Base-by-base conservation (phyloP, 2,888 invertebrate species). In the Sceliomorpha sp. region DNA sequence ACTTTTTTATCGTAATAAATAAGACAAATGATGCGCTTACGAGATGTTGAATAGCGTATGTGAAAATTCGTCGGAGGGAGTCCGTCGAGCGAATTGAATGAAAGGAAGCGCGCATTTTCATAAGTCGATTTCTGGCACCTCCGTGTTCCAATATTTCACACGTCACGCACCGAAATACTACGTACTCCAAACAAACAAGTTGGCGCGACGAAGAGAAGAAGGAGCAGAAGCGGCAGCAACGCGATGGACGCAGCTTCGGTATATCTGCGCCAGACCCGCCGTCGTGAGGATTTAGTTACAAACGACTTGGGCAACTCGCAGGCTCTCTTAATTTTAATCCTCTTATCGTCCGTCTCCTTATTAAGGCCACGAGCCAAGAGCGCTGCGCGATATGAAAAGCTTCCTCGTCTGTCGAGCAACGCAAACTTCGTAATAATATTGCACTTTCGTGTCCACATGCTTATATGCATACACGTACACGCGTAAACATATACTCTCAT, bases 291-390 rank as follows among this genome's bases (percentile, higher is more conserved):
- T 74, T 73, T 68, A 70, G 59, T 74, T 74, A 73, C 73, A 40
- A 55, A 60, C 50, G 55, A 39, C 39, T 48, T 13, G 39, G 39
- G 45, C 40, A 36, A 39, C 31, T 31, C 26, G 55, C 58, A 63
- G 68, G 44, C 68, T 63, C 74, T 75, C 78, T 80, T 75, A 76
- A 75, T 76, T 76, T 79, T 78, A 78, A 82, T 81, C 80, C 75
- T 73, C 80, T 82, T 80, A 80, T 53, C 53, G 47, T 48, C 53
- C 72, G 45, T 75, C 78, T 78, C 76, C 64, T 51, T 62, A 70
- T 75, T 59, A 72, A 71, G 67, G 53, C 60, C 55, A 39, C 58
- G 31, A 36, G 36, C 31, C 40, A n/a, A 27, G 27, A 37, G 37
- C 64, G 48, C 31, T 47, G 27, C 37, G 48, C 50, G 50, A 44